Percentiles rank a stretch among this genome's conserved stretches.
Conservation (phyloP, 2,113 vertebrate species). For the Turdus rufiventris region DNA sequence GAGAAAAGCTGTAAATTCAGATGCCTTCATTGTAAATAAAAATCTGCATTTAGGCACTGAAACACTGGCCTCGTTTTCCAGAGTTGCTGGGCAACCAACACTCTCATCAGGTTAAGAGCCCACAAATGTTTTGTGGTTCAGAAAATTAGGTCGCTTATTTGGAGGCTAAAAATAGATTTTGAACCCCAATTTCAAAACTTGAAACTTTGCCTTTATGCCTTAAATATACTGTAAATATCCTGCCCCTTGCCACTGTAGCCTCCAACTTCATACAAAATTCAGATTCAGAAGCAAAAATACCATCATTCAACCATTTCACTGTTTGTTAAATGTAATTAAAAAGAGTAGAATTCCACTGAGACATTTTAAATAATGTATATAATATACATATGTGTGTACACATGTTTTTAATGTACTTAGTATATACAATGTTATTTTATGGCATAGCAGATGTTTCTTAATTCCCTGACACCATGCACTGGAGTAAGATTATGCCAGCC, state of each 20-base stretch:
- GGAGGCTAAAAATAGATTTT: not conserved
- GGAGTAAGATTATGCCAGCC: slow-evolving; percentile 78
- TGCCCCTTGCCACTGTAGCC: not conserved
- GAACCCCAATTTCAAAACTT: not conserved
- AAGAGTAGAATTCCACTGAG: slow-evolving; percentile 51
- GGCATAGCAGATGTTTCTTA: slow-evolving; percentile 80
- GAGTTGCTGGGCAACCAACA: slow-evolving; percentile 41
- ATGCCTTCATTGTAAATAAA: not conserved
- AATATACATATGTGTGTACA: slow-evolving; percentile 33
- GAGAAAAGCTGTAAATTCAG: not conserved
- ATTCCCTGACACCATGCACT: slow-evolving; percentile 79
- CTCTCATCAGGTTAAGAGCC: not conserved
- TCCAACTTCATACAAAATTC: not conserved
- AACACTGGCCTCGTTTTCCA: not conserved
- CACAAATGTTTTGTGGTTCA: not conserved
- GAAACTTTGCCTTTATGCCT: not conserved
- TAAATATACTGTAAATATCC: not conserved
- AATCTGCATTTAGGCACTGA: not conserved
- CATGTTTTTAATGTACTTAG: slow-evolving; percentile 66
- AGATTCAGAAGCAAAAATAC: not conserved
- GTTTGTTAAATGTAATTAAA: slow-evolving; percentile 63
- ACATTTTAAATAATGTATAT: slow-evolving; percentile 34
- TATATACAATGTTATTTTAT: slow-evolving; percentile 72
- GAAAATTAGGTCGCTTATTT: slow-evolving; percentile 20
- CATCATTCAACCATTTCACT: slow-evolving; percentile 42